Evolutionary conservation across 1,140 invertebrate genomes (phyloP), one percentile per base, ranked within the genome.

Genomic region (Drosophila nebulosa): DNA sequence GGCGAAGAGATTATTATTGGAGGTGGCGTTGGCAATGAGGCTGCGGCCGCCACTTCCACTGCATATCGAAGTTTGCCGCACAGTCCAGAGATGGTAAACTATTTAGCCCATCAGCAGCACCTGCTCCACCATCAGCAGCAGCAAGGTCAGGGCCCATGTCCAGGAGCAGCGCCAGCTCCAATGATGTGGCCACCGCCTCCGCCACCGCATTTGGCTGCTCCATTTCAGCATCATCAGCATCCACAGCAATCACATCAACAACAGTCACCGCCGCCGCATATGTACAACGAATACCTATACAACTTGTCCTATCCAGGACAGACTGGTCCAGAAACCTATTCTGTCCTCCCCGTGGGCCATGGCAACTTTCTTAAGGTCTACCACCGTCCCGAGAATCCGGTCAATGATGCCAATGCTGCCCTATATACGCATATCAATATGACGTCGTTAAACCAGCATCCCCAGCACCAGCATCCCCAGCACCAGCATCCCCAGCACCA

Each of bases 291-390:
- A 73, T 86, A 78, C 55, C 21, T 90, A 0, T 90, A 79, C 35
- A 90, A 90, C 39, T 62, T 76, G 57, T 42, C 85, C 7, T 89
- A 80, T 22, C 36, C 70, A n/a, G 69, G 72, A 0, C 74, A 79
- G 50, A 18, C 79, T 14, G 85, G 63, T 2, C 72, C 88, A 12
- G 90, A 91, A 57, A 84, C 83, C 2, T 91, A 91, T 55, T 90
- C 90, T 3, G 90, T 91, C 7, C 59, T 91, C 57, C 88, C 88
- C 1, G 88, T 91, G 6, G 90, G 90, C 6, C 88, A 79, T 64
- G 90, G 90, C 1, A 91, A 91, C 64, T 91, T 91, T 39, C 65
- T 91, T 0, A 91, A 91, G 67, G 85, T 91, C 0, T 91, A 91
- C 73, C 90, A 90, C 56, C 84, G 84, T 63, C 57, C 78, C 10